These are phyloP conservation scores for Aurelia sp. DNA, from an alignment of 30 jellyfish, hydroid and myxozoan species.

Conservation along the genomic window DNA sequence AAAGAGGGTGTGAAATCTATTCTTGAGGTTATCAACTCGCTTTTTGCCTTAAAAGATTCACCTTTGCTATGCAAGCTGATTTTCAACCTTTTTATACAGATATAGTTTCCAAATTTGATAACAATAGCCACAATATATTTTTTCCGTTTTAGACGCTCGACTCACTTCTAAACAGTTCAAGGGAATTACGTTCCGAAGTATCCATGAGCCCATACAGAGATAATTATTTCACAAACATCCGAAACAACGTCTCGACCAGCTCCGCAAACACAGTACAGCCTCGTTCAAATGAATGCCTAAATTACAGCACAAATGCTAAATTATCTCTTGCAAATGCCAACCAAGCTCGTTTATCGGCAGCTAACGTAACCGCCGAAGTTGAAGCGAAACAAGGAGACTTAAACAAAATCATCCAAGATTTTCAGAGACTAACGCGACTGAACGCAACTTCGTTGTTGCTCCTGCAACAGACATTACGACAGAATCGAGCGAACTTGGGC, in stretches of 20 bases:
- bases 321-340: slow-evolving; percentile 26
- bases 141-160: slow-evolving; percentile 13
- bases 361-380: slow-evolving; percentile 26
- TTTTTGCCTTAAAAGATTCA: too few relatives aligned
- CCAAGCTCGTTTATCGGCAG: slow-evolving; percentile 30
- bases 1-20: too few relatives aligned
- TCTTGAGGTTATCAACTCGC: too few relatives aligned
- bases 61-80: too few relatives aligned
- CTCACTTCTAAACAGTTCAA: slow-evolving; percentile 13
- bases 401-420: slow-evolving; percentile 2
- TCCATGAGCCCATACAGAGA: slow-evolving; percentile 32
- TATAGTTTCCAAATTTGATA: too few relatives aligned
- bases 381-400: slow-evolving; percentile 34
- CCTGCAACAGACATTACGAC: slow-evolving; percentile 27
- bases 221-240: slow-evolving; percentile 20
- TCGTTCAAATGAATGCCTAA: slow-evolving; percentile 39
- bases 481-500: slow-evolving; percentile 30
- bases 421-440: slow-evolving; percentile 30
- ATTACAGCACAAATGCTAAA: slow-evolving; percentile 29
- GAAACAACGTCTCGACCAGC: slow-evolving; percentile 39
- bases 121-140: too few relatives aligned
- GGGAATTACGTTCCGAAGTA: slow-evolving; percentile 25
- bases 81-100: too few relatives aligned
- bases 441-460: slow-evolving; percentile 42
- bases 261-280: slow-evolving; percentile 14